Percentiles rank a stretch among this genome's conserved stretches.
These are phyloP conservation scores for Drosophila kuntzei DNA, from an alignment of 2,888 invertebrate genomes.

Conservation along the genomic window DNA sequence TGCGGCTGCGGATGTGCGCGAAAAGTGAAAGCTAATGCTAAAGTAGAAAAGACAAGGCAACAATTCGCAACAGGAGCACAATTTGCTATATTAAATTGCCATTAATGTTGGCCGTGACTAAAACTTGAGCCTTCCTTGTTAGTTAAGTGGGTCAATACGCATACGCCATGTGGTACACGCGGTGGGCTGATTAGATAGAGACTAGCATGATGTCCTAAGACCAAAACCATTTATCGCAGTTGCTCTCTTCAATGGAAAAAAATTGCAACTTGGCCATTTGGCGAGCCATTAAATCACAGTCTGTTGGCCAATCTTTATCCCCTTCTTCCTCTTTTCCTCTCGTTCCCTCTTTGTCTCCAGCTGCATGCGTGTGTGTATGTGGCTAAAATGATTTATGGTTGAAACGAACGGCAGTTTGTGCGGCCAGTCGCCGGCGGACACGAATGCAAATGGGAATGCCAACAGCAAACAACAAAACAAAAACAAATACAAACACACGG, in stretches of 20 bases:
- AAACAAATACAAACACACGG: slow-evolving; percentile 27
- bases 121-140: background rate
- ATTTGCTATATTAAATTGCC: slow-evolving; percentile 75
- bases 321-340: background rate
- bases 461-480: slow-evolving; percentile 24
- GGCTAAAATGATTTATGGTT: slow-evolving; percentile 70
- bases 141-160: slow-evolving; percentile 55
- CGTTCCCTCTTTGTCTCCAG: background rate
- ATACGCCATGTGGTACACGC: slow-evolving; percentile 37
- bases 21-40: slow-evolving; percentile 24
- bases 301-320: slow-evolving; percentile 16
- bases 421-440: slow-evolving; percentile 35
- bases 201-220: slow-evolving; percentile 28
- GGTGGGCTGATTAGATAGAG: slow-evolving; percentile 37
- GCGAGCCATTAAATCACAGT: slow-evolving; percentile 63
- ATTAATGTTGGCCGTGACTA: slow-evolving; percentile 32
- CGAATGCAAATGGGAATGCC: slow-evolving; percentile 54
- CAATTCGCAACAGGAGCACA: slow-evolving; percentile 61
- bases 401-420: slow-evolving; percentile 46
- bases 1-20: slow-evolving; percentile 16
- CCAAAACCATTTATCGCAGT: slow-evolving; percentile 22
- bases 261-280: slow-evolving; percentile 48
- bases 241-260: slow-evolving; percentile 4
- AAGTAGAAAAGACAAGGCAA: slow-evolving; percentile 6
- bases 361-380: slow-evolving; percentile 3